Percentiles rank a stretch among this genome's conserved stretches.
Conservation (phyloP, 1,140 invertebrate species). For the Drosophila ohnishii region DNA sequence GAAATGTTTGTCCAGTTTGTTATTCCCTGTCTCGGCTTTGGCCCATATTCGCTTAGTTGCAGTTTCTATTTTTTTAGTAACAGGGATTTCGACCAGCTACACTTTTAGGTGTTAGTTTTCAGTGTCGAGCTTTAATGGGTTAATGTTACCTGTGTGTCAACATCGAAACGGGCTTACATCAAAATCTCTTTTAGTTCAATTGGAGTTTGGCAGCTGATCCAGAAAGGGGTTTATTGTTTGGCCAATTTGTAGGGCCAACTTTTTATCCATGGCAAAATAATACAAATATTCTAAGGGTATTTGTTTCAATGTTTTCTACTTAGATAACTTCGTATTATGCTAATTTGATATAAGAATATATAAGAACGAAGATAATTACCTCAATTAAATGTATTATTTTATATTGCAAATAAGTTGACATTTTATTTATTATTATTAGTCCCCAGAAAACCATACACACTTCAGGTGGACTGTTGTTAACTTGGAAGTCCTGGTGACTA, state of each 20-base stretch:
- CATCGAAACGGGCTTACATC: slow-evolving; percentile 21
- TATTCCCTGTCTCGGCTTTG: slow-evolving; percentile 16
- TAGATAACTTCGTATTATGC: no score
- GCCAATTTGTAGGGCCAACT: not conserved
- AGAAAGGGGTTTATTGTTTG: not conserved
- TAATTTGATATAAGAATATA: no score
- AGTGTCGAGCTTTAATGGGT: slow-evolving; percentile 26
- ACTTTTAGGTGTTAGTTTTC: slow-evolving; percentile 31
- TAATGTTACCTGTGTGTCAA: slow-evolving; percentile 34
- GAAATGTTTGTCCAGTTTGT: slow-evolving; percentile 40
- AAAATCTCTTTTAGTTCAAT: slow-evolving; percentile 11
- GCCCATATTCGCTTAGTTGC: slow-evolving; percentile 21
- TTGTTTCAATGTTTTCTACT: no score
- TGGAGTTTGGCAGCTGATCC: not conserved
- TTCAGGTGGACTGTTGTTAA: slow-evolving; percentile 6
- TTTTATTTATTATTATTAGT: no score
- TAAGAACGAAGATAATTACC: no score
- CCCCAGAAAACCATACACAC: not conserved
- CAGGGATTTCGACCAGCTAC: slow-evolving; percentile 6
- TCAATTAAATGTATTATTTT: not conserved
- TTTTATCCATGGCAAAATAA: not conserved
- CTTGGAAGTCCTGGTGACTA: slow-evolving; percentile 17
- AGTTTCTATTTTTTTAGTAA: slow-evolving; percentile 24
- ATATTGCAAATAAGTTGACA: not conserved
- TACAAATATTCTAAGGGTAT: not conserved